Evolutionary conservation across 1,140 invertebrate genomes (phyloP).

Genomic region (Gonioctena quinquepunctata): DNA sequence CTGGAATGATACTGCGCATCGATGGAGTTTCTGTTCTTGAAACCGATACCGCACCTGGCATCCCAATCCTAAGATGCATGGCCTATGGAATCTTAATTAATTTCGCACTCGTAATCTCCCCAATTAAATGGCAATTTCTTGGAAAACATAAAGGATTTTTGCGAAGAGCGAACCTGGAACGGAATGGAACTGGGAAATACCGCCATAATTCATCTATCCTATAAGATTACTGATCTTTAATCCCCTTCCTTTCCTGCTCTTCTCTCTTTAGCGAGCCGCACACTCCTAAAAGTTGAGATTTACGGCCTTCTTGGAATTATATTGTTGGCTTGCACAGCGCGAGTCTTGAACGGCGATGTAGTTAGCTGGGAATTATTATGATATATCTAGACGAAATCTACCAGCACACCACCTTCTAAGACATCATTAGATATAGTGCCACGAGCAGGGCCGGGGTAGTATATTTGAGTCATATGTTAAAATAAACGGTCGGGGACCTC

Average conservation of each 20-base stretch:
- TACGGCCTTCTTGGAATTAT: slow-evolving; percentile 67
- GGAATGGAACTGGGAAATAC: slow-evolving; percentile 53
- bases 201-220: slow-evolving; percentile 68
- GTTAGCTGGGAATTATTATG: slow-evolving; percentile 60
- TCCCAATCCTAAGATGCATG: slow-evolving; percentile 51
- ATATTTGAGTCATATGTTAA: too few relatives aligned
- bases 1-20: neutral
- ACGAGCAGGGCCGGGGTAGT: neutral
- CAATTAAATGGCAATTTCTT: slow-evolving; percentile 56
- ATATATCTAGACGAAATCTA: slow-evolving; percentile 57
- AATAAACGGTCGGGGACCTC: too few relatives aligned
- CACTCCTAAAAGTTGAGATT: slow-evolving; percentile 73
- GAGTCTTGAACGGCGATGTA: slow-evolving; percentile 50
- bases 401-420: slow-evolving; percentile 32
- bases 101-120: slow-evolving; percentile 51
- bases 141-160: slow-evolving; percentile 56
- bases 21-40: neutral
- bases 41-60: slow-evolving; percentile 35
- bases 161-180: slow-evolving; percentile 53
- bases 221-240: slow-evolving; percentile 77
- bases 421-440: slow-evolving; percentile 36
- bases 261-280: slow-evolving; percentile 55
- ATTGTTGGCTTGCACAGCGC: slow-evolving; percentile 59
- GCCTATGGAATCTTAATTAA: slow-evolving; percentile 55
- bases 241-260: slow-evolving; percentile 60